Conservation (phyloP, 2,888 invertebrate genomes). For the Agonopterix alstromeriana region DNA sequence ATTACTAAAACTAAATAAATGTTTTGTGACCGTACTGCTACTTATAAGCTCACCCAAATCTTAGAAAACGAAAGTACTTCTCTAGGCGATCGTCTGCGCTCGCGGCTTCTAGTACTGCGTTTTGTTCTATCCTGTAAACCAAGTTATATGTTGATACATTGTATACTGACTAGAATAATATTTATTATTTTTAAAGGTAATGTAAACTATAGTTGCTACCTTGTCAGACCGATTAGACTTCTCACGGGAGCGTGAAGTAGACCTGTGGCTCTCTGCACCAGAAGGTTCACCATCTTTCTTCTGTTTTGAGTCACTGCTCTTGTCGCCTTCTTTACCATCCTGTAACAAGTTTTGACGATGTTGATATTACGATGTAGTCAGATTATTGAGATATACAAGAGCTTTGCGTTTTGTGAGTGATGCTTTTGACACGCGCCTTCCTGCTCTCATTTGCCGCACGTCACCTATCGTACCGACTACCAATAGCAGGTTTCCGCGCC, state of each 20-base stretch:
- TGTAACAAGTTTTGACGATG: conserved; percentile 19
- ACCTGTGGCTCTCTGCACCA: conserved; percentile 51
- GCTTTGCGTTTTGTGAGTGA: too few species aligned
- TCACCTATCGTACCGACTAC: too few species aligned
- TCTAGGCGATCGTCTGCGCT: conserved; percentile 73
- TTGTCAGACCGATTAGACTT: conserved; percentile 71
- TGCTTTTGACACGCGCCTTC: too few species aligned
- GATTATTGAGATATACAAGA: too few species aligned
- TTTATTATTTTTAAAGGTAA: too few species aligned
- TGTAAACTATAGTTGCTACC: conserved; percentile 21
- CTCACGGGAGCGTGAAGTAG: conserved; percentile 51
- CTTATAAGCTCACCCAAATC: conserved; percentile 78
- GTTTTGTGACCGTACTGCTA: not conserved
- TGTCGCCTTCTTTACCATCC: conserved; percentile 55
- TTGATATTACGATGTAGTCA: not conserved
- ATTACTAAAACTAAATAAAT: not conserved
- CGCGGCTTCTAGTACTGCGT: conserved; percentile 62
- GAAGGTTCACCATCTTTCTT: conserved; percentile 63
- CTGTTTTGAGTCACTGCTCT: conserved; percentile 34
- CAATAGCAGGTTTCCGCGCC: too few species aligned
- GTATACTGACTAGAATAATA: too few species aligned
- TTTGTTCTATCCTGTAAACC: conserved; percentile 36
- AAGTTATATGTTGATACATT: not conserved
- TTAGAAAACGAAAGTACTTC: conserved; percentile 88
- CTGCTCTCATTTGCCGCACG: too few species aligned